Conservation (phyloP, 2,888 invertebrate genomes). For the Dyspetes luteomarginatus region DNA sequence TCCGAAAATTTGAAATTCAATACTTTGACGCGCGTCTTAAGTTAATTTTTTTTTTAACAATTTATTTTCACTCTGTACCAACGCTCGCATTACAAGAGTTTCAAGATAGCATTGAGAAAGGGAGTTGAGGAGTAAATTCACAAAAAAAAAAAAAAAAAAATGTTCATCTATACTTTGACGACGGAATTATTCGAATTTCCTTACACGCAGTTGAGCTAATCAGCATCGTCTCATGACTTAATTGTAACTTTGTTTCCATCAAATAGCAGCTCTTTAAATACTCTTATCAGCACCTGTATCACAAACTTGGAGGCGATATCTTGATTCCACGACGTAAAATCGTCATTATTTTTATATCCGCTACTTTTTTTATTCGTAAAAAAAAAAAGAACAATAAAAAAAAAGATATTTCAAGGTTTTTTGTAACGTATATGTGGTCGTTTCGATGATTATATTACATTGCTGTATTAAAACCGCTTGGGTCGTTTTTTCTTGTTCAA, state of each 20-base stretch:
- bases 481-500: too few relatives aligned
- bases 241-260: constrained; percentile 16
- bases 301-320: neutral
- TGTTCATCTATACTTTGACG: neutral
- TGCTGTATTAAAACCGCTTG: too few relatives aligned
- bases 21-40: too few relatives aligned
- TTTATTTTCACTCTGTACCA: too few relatives aligned
- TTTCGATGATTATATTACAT: too few relatives aligned
- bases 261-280: constrained; percentile 31
- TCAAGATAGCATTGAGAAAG: too few relatives aligned
- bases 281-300: constrained; percentile 24
- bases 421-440: too few relatives aligned
- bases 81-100: too few relatives aligned
- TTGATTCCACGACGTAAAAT: neutral
- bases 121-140: neutral
- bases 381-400: neutral
- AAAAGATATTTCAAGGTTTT: neutral
- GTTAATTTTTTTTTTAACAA: too few relatives aligned
- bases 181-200: constrained; percentile 1
- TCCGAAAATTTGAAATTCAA: too few relatives aligned
- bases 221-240: neutral
- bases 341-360: neutral
- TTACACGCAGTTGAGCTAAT: neutral
- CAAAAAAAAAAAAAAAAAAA: neutral
- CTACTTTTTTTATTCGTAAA: neutral